Conservation (phyloP, 2,888 invertebrate species). For the Yponomeuta malinellus region DNA sequence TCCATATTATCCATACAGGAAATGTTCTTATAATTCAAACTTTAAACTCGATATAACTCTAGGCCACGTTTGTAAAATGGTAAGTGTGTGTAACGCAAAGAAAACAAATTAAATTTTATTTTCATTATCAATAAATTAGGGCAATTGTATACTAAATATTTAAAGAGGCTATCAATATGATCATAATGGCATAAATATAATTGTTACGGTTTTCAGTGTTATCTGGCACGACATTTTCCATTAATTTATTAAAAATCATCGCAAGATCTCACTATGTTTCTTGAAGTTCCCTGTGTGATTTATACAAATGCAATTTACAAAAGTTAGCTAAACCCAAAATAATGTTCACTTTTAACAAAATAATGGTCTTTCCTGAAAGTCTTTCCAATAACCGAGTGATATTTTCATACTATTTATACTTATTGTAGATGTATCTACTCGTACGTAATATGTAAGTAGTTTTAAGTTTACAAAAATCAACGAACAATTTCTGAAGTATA, state of each 20-base stretch:
- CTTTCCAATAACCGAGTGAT: conserved; percentile 64
- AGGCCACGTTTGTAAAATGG: too few relatives aligned
- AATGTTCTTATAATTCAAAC: too few relatives aligned
- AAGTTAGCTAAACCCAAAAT: not conserved
- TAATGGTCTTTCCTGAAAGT: conserved; percentile 30
- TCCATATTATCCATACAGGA: too few relatives aligned
- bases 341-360: not conserved
- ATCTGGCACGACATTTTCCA: too few relatives aligned
- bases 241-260: not conserved
- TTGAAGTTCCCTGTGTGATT: not conserved
- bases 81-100: too few relatives aligned
- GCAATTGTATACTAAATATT: too few relatives aligned
- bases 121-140: too few relatives aligned
- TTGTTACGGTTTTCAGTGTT: not conserved
- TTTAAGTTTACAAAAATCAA: conserved; percentile 45
- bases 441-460: conserved; percentile 30
- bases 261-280: not conserved
- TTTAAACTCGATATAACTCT: too few relatives aligned
- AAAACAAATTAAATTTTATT: too few relatives aligned
- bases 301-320: not conserved
- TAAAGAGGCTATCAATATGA: not conserved
- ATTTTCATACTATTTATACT: conserved; percentile 47
- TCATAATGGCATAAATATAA: not conserved
- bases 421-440: conserved; percentile 39
- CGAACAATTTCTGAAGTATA: conserved; percentile 45